Conservation (phyloP, 2,888 invertebrate genomes). For the Anthrax anthrax region DNA sequence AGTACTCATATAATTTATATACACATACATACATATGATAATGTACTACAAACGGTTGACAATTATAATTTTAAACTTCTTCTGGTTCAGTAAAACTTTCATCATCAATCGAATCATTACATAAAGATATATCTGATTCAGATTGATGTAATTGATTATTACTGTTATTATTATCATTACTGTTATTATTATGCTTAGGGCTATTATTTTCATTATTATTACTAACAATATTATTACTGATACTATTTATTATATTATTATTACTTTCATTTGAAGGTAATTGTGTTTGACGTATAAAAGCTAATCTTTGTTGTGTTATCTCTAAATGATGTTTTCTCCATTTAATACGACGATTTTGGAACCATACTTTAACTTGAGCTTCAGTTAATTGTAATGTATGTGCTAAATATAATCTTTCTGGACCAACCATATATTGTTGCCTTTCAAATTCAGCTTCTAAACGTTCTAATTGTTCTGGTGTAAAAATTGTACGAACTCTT, state of each 20-base stretch:
- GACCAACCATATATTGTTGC: constrained; percentile 97
- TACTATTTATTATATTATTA: neutral
- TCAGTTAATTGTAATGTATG: constrained; percentile 32
- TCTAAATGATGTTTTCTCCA: constrained; percentile 93
- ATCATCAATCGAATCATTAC: constrained; percentile 32
- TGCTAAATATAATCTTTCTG: constrained; percentile 82
- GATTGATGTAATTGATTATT: constrained; percentile 13
- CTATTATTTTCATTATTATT: neutral
- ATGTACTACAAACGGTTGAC: no score
- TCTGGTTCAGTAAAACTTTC: constrained; percentile 31
- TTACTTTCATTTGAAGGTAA: constrained; percentile 13
- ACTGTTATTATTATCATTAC: neutral
- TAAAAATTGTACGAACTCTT: constrained; percentile 89
- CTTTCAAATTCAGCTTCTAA: constrained; percentile 89
- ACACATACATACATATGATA: no score
- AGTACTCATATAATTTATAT: no score
- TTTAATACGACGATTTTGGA: constrained; percentile 78
- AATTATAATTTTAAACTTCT: constrained; percentile 13
- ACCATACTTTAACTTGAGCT: constrained; percentile 75
- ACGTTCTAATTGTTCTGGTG: constrained; percentile 86
- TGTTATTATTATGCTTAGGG: neutral
- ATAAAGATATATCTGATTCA: constrained; percentile 34
- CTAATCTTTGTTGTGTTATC: constrained; percentile 75
- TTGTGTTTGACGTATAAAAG: constrained; percentile 35
- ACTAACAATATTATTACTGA: neutral